phyloP scores from a whole-genome alignment of 2,797 vertebrate species.

The Eupleurogrammus muticus region DNA sequence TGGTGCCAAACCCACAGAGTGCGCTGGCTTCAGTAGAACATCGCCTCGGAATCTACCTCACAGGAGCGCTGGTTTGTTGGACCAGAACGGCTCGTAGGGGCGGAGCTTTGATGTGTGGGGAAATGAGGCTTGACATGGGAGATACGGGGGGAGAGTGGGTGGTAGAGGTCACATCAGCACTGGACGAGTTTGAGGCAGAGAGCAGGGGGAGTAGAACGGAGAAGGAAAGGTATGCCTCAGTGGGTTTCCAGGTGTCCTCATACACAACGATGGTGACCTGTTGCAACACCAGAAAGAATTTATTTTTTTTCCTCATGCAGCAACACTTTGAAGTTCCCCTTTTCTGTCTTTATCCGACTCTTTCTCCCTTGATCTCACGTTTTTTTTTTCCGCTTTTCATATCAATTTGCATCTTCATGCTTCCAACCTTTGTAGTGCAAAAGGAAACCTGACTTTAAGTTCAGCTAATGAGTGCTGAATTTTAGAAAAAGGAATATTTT shows the following conservation, averaged over 20 bases:
- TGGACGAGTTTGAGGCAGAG: constrained; percentile 43
- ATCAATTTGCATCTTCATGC: constrained; percentile 73
- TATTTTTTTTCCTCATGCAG: constrained; percentile 42
- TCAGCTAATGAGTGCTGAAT: constrained; percentile 74
- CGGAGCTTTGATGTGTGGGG: constrained; percentile 64
- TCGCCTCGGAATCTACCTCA: constrained; percentile 67
- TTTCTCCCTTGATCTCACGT: constrained; percentile 24
- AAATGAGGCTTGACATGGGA: constrained; percentile 54
- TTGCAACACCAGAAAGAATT: constrained; percentile 67
- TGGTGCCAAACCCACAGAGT: constrained; percentile 59
- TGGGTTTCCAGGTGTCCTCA: constrained; percentile 31
- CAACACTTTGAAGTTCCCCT: constrained; percentile 70
- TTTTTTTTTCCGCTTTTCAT: constrained; percentile 53
- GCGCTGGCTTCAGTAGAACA: constrained; percentile 65
- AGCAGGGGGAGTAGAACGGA: neutral
- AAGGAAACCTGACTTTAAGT: constrained; percentile 61
- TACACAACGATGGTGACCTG: constrained; percentile 47
- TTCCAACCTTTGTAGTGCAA: constrained; percentile 82
- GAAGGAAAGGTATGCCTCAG: neutral
- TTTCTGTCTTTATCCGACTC: constrained; percentile 7
- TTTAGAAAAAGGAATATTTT: constrained; percentile 42
- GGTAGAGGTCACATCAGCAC: constrained; percentile 51
- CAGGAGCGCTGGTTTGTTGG: constrained; percentile 36
- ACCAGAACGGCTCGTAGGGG: constrained; percentile 40
- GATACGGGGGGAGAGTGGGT: constrained; percentile 38